phyloP scores from a whole-genome alignment of 64 coral and sea anemone species.

The Catalaphyllia jardinei region DNA sequence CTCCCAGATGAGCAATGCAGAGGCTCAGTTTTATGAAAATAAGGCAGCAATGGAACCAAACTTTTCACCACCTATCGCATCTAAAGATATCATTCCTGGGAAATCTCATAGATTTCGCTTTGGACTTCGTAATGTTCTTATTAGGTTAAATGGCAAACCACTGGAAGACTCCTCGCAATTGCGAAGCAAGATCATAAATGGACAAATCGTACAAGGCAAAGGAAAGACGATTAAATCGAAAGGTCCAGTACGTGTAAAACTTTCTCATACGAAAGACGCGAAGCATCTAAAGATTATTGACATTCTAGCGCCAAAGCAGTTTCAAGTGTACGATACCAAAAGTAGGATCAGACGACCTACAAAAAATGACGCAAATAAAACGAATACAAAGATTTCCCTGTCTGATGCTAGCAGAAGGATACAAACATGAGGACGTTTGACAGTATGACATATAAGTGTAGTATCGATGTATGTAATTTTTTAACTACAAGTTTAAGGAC shows the following conservation, averaged over 20 bases:
- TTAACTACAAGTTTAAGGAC: background rate
- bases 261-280: slow-evolving; percentile 73
- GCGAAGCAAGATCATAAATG: slow-evolving; percentile 77
- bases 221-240: slow-evolving; percentile 90
- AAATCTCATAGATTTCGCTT: background rate
- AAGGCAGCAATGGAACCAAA: slow-evolving; percentile 47
- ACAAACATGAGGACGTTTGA: too few relatives aligned
- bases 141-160: slow-evolving; percentile 80
- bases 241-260: slow-evolving; percentile 71
- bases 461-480: too few relatives aligned
- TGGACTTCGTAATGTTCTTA: slow-evolving; percentile 66
- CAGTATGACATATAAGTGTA: too few relatives aligned
- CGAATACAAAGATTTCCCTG: background rate
- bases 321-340: slow-evolving; percentile 71
- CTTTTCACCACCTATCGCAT: slow-evolving; percentile 47
- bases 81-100: slow-evolving; percentile 88
- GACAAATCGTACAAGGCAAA: slow-evolving; percentile 74
- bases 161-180: slow-evolving; percentile 74
- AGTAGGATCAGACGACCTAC: slow-evolving; percentile 61
- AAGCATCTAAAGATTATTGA: slow-evolving; percentile 82
- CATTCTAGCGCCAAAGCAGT: slow-evolving; percentile 77
- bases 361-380: background rate
- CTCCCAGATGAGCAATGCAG: slow-evolving; percentile 56
- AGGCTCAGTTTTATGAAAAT: slow-evolving; percentile 76
- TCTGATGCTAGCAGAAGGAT: background rate